phyloP scores from a whole-genome alignment of 2,888 invertebrate species.

The Abrostola tripartita region DNA sequence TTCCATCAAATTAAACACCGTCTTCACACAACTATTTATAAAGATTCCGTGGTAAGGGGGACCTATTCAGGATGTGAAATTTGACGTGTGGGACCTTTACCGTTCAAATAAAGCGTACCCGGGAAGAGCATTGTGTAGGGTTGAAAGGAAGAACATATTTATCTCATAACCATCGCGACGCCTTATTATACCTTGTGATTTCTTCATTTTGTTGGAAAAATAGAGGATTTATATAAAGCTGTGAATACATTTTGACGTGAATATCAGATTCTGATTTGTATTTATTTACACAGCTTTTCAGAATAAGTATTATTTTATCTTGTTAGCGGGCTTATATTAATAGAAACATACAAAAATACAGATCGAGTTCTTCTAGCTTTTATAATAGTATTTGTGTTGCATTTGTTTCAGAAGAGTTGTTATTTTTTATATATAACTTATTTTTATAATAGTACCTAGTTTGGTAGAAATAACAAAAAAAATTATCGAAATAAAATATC shows the following conservation, averaged over 20 bases:
- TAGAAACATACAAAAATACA: too few species aligned
- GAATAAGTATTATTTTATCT: too few species aligned
- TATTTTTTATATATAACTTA: too few species aligned
- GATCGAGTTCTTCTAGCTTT: background rate
- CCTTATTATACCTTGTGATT: slow-evolving; percentile 79
- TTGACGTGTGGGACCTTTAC: slow-evolving; percentile 84
- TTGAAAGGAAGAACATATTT: slow-evolving; percentile 74
- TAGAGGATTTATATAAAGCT: slow-evolving; percentile 58
- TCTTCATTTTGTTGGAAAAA: slow-evolving; percentile 68
- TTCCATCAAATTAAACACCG: slow-evolving; percentile 86
- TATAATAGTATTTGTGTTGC: too few species aligned
- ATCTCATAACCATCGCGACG: slow-evolving; percentile 74
- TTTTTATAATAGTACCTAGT: too few species aligned
- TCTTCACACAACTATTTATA: slow-evolving; percentile 86
- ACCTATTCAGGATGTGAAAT: slow-evolving; percentile 86
- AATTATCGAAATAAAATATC: too few species aligned
- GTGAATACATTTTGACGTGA: slow-evolving; percentile 22
- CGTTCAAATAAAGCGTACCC: slow-evolving; percentile 70
- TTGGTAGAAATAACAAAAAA: too few species aligned
- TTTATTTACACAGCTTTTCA: background rate
- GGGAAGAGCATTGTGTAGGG: slow-evolving; percentile 69
- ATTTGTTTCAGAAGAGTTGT: too few species aligned
- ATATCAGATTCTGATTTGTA: background rate
- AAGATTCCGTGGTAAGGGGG: slow-evolving; percentile 81
- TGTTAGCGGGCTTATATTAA: too few species aligned